These are phyloP conservation scores for Pelobates fuscus DNA, from an alignment of 2,113 vertebrate genomes.

Conservation along the genomic window DNA sequence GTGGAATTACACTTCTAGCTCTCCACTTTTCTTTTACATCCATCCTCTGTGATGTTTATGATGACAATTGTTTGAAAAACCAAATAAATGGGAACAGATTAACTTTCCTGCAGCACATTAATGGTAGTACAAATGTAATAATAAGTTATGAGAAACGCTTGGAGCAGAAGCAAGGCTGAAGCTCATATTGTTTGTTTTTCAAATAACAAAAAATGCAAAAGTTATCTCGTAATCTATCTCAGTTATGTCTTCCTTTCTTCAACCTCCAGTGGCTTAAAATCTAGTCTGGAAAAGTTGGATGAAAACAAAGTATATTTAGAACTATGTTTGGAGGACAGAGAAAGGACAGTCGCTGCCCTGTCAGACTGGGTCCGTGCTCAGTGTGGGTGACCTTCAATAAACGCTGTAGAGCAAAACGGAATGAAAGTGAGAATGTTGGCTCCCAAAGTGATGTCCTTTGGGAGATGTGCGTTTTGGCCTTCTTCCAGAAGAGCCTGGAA, in stretches of 20 bases:
- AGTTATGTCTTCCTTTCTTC: conserved; percentile 15
- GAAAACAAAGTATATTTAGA: not conserved
- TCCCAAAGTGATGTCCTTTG: no score
- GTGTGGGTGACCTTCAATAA: not conserved
- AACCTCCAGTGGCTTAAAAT: conserved; percentile 1
- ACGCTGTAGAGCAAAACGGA: not conserved
- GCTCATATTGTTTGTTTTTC: not conserved
- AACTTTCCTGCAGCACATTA: not conserved
- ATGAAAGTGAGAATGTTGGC: not conserved
- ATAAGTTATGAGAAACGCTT: not conserved
- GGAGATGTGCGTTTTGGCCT: no score
- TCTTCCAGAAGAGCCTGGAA: not conserved
- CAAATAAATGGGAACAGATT: not conserved
- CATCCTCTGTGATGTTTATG: not conserved
- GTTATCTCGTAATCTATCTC: not conserved
- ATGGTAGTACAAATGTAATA: not conserved
- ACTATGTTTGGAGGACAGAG: not conserved
- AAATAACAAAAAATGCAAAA: not conserved
- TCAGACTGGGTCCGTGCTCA: not conserved
- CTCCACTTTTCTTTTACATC: conserved; percentile 8
- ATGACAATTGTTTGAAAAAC: not conserved
- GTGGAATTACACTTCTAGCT: not conserved
- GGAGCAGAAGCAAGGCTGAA: not conserved
- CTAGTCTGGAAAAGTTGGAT: not conserved
- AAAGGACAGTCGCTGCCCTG: not conserved